These are phyloP conservation scores for Poeciliopsis infans DNA, from an alignment of 2,797 vertebrate genomes.

Conservation along the genomic window DNA sequence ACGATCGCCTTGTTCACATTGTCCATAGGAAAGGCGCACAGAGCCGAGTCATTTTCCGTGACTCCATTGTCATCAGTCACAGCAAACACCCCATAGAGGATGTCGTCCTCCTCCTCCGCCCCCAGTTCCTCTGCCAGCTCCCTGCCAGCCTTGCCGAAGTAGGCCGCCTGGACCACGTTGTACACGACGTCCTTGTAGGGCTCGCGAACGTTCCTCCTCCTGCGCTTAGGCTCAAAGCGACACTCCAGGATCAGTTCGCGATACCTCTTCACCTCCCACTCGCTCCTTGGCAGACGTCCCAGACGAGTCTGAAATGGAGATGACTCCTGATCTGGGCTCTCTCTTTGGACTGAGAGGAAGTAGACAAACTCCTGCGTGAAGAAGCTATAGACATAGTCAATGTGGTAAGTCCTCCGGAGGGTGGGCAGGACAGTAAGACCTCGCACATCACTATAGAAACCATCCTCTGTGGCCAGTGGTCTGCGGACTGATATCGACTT, in stretches of 20 bases:
- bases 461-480: slow-evolving; percentile 85
- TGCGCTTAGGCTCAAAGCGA: slow-evolving; percentile 87
- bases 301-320: slow-evolving; percentile 89
- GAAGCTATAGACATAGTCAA: slow-evolving; percentile 92
- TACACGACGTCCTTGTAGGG: slow-evolving; percentile 80
- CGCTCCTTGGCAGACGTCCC: slow-evolving; percentile 83
- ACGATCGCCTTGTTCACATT: slow-evolving; percentile 84
- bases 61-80: slow-evolving; percentile 73
- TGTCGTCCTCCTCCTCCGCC: slow-evolving; percentile 77
- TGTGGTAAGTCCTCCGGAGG: slow-evolving; percentile 82
- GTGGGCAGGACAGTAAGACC: slow-evolving; percentile 86
- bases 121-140: slow-evolving; percentile 86
- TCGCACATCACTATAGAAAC: slow-evolving; percentile 83
- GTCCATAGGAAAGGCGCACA: slow-evolving; percentile 90
- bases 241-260: slow-evolving; percentile 91
- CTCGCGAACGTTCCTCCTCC: slow-evolving; percentile 64
- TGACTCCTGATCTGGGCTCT: slow-evolving; percentile 60
- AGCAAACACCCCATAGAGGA: slow-evolving; percentile 90
- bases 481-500: slow-evolving; percentile 90
- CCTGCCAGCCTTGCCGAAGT: slow-evolving; percentile 81
- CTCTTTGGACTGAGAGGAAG: slow-evolving; percentile 89
- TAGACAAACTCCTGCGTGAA: slow-evolving; percentile 84
- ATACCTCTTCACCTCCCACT: slow-evolving; percentile 85
- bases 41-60: slow-evolving; percentile 79
- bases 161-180: slow-evolving; percentile 89